Evolutionary conservation across 2,888 invertebrate species (phyloP), one percentile per base, ranked within the genome.

Genomic region (Platycheirus rosarum): DNA sequence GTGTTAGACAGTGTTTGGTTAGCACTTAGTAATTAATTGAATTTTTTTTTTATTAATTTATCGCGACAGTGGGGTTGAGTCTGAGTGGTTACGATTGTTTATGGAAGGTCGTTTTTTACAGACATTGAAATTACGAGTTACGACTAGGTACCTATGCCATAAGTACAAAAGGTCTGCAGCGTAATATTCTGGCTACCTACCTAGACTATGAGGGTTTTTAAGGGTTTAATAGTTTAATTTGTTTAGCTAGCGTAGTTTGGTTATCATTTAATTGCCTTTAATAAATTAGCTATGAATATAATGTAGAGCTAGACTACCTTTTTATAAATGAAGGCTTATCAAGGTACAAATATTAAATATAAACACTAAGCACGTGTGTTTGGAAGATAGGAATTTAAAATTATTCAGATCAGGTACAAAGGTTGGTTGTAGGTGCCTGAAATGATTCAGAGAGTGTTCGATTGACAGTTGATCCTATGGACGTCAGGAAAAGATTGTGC

Each of bases 11-110:
- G 23, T 80, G 75, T 75, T 74, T 79, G 69, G 11, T 65, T 70
- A 80, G 57, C 57, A 75, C 69, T 80, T 70, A 6, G 26, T 0
- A 57, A 37, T 16, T 78, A 68, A 78, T 78, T 78, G 73, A 48
- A 69, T 57, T 49, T 74, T 74, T 68, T 62, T 69, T 69, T 74
- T 68, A 74, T 14, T n/a, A n/a, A 57, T 26, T 55, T 55, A 78
- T 78, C 60, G 73, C 60, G 13, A 37, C 37, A 13, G 7, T 5
- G n/a, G 37, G 13, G 40, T 14, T 37, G n/a, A 53, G 60, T 70
- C 29, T 37, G 57, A 48, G 14, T 37, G 44, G 29, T 53, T 35
- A 40, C 20, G 35, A 42, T 48, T 49, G 40, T 73, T 48, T 29
- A 42, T 26, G 48, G 35, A 14, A 35, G 62, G 13, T 35, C 23